These are phyloP conservation scores for Agrotis ipsilon DNA, from an alignment of 2,888 invertebrate species.

Conservation along the genomic window DNA sequence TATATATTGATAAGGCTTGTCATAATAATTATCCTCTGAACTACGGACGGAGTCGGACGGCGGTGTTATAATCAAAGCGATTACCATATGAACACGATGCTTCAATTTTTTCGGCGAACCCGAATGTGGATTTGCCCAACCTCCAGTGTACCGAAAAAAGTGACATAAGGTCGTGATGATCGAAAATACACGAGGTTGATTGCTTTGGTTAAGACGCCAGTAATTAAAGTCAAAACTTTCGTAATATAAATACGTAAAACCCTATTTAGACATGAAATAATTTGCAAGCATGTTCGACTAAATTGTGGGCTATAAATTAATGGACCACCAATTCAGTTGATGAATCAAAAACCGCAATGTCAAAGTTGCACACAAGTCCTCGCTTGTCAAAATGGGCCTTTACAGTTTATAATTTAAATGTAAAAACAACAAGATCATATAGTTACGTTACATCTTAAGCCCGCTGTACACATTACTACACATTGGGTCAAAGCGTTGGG, in stretches of 20 bases:
- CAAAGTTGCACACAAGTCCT: no score
- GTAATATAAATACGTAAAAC: not conserved
- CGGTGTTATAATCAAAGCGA: not conserved
- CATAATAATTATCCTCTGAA: not conserved
- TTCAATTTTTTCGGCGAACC: not conserved
- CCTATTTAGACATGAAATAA: no score
- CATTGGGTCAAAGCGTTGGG: no score
- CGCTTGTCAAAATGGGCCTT: no score
- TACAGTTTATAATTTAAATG: not conserved
- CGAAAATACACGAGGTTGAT: not conserved
- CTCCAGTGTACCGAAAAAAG: no score
- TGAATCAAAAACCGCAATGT: no score
- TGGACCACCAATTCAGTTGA: no score
- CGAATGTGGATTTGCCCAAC: not conserved
- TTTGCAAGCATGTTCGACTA: no score
- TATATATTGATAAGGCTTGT: slow-evolving; percentile 30
- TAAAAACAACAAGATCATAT: slow-evolving; percentile 7
- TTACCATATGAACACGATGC: not conserved
- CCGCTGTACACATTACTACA: no score
- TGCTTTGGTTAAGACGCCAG: not conserved
- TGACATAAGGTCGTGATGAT: no score
- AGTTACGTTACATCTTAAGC: no score
- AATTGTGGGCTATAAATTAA: no score
- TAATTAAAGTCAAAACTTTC: not conserved
- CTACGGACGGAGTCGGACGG: not conserved